These are phyloP conservation scores for Lithophane leautieri DNA, from an alignment of 2,888 invertebrate genomes.

Conservation along the genomic window DNA sequence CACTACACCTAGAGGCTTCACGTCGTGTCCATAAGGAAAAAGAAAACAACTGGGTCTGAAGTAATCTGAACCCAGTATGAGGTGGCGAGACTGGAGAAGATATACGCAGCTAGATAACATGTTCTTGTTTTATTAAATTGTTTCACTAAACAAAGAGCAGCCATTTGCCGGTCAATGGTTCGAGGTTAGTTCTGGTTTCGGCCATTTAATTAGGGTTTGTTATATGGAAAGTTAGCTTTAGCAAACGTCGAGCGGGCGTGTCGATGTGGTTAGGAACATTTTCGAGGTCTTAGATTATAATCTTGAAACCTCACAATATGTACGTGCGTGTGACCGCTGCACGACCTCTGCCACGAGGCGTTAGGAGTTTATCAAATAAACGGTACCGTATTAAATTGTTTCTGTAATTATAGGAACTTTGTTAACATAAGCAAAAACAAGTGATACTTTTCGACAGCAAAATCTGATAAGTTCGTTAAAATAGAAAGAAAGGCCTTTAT, in stretches of 20 bases:
- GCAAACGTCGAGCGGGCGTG: constrained; percentile 40
- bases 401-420: constrained; percentile 35
- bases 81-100: constrained; percentile 9
- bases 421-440: constrained; percentile 17
- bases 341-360: constrained; percentile 34
- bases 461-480: constrained; percentile 20
- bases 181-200: constrained; percentile 52
- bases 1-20: constrained; percentile 25
- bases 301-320: constrained; percentile 51
- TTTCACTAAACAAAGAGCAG: constrained; percentile 30
- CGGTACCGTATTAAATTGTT: constrained; percentile 39
- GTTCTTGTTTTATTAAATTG: constrained; percentile 33
- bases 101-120: constrained; percentile 47
- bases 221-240: constrained; percentile 53
- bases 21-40: constrained; percentile 10
- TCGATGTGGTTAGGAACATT: constrained; percentile 42
- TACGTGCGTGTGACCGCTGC: constrained; percentile 56
- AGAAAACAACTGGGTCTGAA: neutral
- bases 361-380: constrained; percentile 59
- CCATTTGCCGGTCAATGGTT: constrained; percentile 63
- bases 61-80: constrained; percentile 16
- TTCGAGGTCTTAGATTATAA: constrained; percentile 56
- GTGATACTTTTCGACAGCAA: constrained; percentile 14
- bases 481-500: constrained; percentile 42
- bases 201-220: constrained; percentile 57